These are phyloP conservation scores for Globodera rostochiensis DNA, from an alignment of 1,140 invertebrate genomes.

Conservation along the genomic window DNA sequence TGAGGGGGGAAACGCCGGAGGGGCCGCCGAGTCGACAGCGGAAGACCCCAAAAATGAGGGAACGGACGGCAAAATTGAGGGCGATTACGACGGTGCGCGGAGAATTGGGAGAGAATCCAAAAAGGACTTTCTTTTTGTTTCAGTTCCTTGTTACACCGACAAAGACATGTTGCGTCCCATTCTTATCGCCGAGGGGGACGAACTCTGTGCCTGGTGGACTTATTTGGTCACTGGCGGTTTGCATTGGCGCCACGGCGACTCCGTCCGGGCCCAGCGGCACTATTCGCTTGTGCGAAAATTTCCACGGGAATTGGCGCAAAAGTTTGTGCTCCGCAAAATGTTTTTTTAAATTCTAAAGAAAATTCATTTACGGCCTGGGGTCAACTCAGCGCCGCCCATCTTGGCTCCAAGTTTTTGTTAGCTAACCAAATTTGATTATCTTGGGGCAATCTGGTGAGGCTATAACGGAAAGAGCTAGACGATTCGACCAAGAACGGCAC, in stretches of 20 bases:
- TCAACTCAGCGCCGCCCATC: too few species aligned
- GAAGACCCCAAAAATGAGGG: background rate
- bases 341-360: too few species aligned
- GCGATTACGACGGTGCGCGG: background rate
- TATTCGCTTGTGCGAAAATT: slow-evolving; percentile 62
- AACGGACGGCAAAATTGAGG: slow-evolving; percentile 7
- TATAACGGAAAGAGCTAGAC: too few species aligned
- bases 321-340: slow-evolving; percentile 33
- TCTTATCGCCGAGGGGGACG: slow-evolving; percentile 47
- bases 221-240: slow-evolving; percentile 62
- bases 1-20: background rate
- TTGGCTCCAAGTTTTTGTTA: too few species aligned
- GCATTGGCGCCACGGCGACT: slow-evolving; percentile 59
- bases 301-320: slow-evolving; percentile 50
- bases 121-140: background rate
- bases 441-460: too few species aligned
- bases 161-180: slow-evolving; percentile 24
- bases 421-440: too few species aligned
- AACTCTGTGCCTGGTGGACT: slow-evolving; percentile 64
- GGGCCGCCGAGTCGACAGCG: background rate
- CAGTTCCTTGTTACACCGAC: slow-evolving; percentile 38
- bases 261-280: slow-evolving; percentile 53
- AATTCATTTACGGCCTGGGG: too few species aligned
- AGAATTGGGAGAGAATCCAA: too few species aligned
- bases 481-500: too few species aligned